Evolutionary conservation across 2,113 vertebrate genomes (phyloP), one percentile per base, ranked within the genome.

Genomic region (Cottus gobio): DNA sequence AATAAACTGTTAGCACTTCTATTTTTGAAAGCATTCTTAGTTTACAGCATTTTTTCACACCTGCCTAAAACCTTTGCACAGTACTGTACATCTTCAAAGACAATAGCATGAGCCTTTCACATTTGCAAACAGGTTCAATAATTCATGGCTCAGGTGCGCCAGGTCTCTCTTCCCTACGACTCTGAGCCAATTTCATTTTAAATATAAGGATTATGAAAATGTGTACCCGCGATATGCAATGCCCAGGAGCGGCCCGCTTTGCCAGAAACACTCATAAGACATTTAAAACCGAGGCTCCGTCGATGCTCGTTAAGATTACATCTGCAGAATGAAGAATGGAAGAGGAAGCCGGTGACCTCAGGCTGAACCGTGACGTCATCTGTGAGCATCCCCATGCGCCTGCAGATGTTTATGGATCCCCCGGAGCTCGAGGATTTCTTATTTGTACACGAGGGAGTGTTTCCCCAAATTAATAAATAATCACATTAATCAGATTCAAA

Each of bases 351-450:
- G 50, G 18, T 7, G 67, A 65, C 87, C 89, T 57, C 0, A 0
- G 72, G 78, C 50, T 85, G 82, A 91, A 85, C 88, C 60, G 58
- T 83, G 75, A 81, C 82, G 80, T 85, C 68, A 62, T 67, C 56
- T 39, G 4, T 30, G 64, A 70, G 56, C 69, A 37, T 36, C 48
- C 28, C 37, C 12, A 1, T 61, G 58, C 3, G 70, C 71, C 76
- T 60, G 44, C 37, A 85, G 74, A 75, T 72, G 66, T 87, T 85
- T 70, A 50, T 65, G n/a, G n/a, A n/a, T 82, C 65, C 77, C 70
- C 9, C 9, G 70, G 44, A 77, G 62, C 66, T 50, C 39, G 75
- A 42, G 31, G 36, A 71, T 73, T 77, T 75, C 76, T 18, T 61
- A 70, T 77, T 79, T 74, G 60, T 64, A 74, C 57, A 37, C 30